Evolutionary conservation across 2,797 vertebrate species (phyloP).

Genomic region (Danio jaintianensis): DNA sequence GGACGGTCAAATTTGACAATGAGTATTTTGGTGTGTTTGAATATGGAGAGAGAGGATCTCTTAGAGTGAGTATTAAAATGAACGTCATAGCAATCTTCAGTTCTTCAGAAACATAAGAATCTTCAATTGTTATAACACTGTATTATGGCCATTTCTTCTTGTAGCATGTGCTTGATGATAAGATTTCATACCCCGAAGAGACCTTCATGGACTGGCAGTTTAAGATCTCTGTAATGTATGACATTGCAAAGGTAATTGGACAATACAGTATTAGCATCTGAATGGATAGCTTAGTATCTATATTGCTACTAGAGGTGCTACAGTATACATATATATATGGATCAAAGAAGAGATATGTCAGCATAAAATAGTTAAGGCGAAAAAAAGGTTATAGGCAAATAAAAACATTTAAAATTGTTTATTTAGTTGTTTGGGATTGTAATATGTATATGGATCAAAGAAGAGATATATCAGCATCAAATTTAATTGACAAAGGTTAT

Average conservation of each 20-base stretch:
- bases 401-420: too few species aligned
- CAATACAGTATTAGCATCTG: neutral
- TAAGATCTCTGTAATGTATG: constrained; percentile 96
- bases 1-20: constrained; percentile 90
- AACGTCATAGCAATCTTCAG: neutral
- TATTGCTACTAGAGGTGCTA: neutral
- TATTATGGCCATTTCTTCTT: constrained; percentile 25
- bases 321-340: too few species aligned
- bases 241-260: constrained; percentile 90
- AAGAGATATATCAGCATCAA: too few species aligned
- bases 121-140: neutral
- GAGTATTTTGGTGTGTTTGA: constrained; percentile 91
- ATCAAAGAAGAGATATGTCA: too few species aligned
- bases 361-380: too few species aligned
- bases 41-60: constrained; percentile 92
- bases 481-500: too few species aligned
- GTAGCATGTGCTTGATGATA: constrained; percentile 93
- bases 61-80: constrained; percentile 80
- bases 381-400: too few species aligned
- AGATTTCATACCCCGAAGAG: constrained; percentile 93
- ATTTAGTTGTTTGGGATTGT: too few species aligned
- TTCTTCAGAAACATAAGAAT: neutral
- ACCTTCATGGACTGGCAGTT: constrained; percentile 99
- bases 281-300: neutral
- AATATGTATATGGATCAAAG: too few species aligned